Evolutionary conservation across 2,797 vertebrate species (phyloP).

Genomic region (Sebastiscus tertius): DNA sequence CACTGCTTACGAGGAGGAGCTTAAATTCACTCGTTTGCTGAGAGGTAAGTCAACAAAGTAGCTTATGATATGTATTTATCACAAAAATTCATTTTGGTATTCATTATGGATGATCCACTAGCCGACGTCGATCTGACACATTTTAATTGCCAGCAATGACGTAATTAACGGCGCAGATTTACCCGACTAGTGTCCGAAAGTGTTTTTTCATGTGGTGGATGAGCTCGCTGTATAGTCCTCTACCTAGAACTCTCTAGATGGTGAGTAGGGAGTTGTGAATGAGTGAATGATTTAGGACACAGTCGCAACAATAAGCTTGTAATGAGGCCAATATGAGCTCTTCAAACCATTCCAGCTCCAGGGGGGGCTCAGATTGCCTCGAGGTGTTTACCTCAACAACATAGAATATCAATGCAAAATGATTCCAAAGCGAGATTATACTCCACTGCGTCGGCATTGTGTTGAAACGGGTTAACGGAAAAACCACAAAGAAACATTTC

Average conservation of each 20-base stretch:
- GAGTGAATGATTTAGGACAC: not conserved
- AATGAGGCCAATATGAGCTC: not conserved
- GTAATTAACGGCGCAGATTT: no score
- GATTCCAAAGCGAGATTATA: not conserved
- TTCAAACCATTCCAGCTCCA: not conserved
- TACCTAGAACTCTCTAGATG: not conserved
- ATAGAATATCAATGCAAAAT: not conserved
- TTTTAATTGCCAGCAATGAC: no score
- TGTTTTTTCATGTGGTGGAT: not conserved
- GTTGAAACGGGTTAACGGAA: not conserved
- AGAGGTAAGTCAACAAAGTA: no score
- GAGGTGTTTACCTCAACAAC: not conserved
- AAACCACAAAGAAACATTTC: conserved; percentile 4
- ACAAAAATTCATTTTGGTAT: no score
- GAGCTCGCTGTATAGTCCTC: not conserved
- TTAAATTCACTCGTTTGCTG: not conserved
- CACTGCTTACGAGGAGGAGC: not conserved
- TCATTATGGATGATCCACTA: no score
- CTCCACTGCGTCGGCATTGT: not conserved
- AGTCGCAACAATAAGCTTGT: not conserved
- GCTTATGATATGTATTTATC: no score
- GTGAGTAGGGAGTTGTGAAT: not conserved
- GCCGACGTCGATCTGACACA: no score
- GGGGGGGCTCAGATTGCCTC: not conserved
- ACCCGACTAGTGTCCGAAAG: no score